A percentile compares a stretch with the other conserved stretches of the same genome.
phyloP scores from a whole-genome alignment of 2,113 vertebrate genomes.

The Epinephelus lanceolatus region DNA sequence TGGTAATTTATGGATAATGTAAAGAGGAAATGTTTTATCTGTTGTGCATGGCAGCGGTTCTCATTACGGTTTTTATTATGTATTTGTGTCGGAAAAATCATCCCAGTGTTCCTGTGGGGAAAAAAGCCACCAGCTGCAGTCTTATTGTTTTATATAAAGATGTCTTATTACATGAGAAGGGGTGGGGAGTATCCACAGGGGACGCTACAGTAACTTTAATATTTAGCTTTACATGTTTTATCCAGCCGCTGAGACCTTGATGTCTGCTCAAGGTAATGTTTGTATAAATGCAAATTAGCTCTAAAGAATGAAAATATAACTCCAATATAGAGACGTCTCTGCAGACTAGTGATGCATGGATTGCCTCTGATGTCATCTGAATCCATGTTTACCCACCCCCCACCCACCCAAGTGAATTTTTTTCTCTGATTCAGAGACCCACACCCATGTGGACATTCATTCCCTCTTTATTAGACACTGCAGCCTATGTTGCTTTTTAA shows the following conservation, averaged over 20 bases:
- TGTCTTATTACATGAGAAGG: not conserved
- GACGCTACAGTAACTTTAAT: not conserved
- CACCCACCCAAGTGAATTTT: too few species aligned
- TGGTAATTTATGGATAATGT: slow-evolving; percentile 36
- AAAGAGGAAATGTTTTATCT: slow-evolving; percentile 21
- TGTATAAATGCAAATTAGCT: not conserved
- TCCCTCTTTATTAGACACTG: too few species aligned
- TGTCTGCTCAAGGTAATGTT: not conserved
- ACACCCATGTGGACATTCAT: too few species aligned
- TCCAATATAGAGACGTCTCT: not conserved
- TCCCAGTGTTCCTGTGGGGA: not conserved
- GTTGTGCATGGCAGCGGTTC: not conserved
- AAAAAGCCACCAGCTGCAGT: not conserved
- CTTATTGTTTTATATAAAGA: slow-evolving; percentile 7
- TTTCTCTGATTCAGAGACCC: too few species aligned
- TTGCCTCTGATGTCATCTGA: too few species aligned
- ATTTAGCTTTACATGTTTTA: not conserved
- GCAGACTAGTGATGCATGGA: too few species aligned
- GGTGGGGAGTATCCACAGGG: not conserved
- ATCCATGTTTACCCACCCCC: too few species aligned
- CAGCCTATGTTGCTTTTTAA: too few species aligned
- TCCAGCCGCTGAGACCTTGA: not conserved
- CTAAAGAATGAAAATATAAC: not conserved
- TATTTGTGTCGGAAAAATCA: not conserved
- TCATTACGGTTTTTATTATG: not conserved